These are phyloP conservation scores for Pediacus dermestoides DNA, from an alignment of 2,888 invertebrate genomes.

Conservation along the genomic window DNA sequence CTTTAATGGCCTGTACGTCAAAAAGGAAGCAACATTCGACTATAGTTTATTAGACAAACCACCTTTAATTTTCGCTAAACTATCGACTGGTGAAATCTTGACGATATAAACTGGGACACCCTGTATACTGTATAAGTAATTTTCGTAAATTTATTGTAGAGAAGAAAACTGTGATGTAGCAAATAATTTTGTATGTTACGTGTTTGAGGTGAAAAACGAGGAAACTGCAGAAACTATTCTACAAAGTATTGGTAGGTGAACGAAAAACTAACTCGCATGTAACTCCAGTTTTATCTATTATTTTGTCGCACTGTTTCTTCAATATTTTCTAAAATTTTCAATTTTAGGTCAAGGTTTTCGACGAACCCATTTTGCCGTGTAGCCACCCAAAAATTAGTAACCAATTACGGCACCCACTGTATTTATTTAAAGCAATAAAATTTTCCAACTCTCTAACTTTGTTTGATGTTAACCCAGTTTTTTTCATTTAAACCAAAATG, in stretches of 20 bases:
- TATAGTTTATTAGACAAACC: no score
- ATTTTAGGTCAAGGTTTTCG: slow-evolving; percentile 53
- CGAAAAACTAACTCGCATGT: slow-evolving; percentile 19
- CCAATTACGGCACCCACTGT: no score
- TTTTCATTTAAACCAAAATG: no score
- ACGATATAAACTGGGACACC: no score
- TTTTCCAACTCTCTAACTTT: no score
- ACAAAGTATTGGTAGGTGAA: slow-evolving; percentile 49
- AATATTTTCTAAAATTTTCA: slow-evolving; percentile 15
- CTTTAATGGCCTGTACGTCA: no score
- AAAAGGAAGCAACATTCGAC: no score
- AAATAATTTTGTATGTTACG: slow-evolving; percentile 50
- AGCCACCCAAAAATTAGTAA: slow-evolving; percentile 13
- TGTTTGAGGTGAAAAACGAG: slow-evolving; percentile 49
- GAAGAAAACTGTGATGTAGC: slow-evolving; percentile 52
- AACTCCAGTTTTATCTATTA: slow-evolving; percentile 7
- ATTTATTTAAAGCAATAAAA: no score
- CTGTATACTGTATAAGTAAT: not conserved
- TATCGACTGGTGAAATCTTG: no score
- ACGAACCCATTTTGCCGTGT: slow-evolving; percentile 54
- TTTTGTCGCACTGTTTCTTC: slow-evolving; percentile 11
- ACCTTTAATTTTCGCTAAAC: no score
- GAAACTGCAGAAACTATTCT: slow-evolving; percentile 50
- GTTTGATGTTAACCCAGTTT: no score
- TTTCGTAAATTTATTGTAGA: slow-evolving; percentile 38